Evolutionary conservation across 2,797 vertebrate genomes (phyloP).

Genomic region (Paguma larvata): DNA sequence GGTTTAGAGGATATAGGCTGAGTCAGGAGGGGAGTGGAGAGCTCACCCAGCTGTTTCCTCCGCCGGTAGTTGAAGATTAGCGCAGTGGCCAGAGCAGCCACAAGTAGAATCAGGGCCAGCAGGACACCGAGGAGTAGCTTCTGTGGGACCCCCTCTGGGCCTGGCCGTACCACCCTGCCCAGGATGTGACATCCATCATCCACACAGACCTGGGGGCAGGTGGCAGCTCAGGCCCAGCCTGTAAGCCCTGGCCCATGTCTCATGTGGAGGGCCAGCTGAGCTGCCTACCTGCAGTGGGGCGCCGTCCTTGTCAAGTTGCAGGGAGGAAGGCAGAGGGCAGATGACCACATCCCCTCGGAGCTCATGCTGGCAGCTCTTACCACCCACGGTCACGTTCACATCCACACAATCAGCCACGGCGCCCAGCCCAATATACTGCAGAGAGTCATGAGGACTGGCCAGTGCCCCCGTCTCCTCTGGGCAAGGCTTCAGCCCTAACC

Average conservation of each 20-base stretch:
- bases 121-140: conserved; percentile 90
- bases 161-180: conserved; percentile 91
- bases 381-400: conserved; percentile 93
- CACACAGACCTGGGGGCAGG: conserved; percentile 92
- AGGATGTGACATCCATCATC: conserved; percentile 90
- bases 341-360: conserved; percentile 94
- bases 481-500: neutral
- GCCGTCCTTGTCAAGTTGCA: conserved; percentile 89
- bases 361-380: conserved; percentile 91
- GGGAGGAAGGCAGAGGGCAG: conserved; percentile 93
- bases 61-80: conserved; percentile 90
- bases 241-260: neutral
- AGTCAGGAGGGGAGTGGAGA: neutral
- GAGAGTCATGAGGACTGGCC: conserved; percentile 3
- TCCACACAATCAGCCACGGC: conserved; percentile 93
- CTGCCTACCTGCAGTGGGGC: conserved; percentile 91
- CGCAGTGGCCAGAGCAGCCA: conserved; percentile 88
- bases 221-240: conserved; percentile 3
- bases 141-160: conserved; percentile 89
- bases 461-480: neutral
- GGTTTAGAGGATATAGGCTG: no score
- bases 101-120: conserved; percentile 89
- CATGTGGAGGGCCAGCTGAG: neutral
- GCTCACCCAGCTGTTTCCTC: conserved; percentile 90
- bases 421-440: conserved; percentile 93